phyloP scores from a whole-genome alignment of 2,797 vertebrate genomes.

The Triplophysa bombifrons region DNA sequence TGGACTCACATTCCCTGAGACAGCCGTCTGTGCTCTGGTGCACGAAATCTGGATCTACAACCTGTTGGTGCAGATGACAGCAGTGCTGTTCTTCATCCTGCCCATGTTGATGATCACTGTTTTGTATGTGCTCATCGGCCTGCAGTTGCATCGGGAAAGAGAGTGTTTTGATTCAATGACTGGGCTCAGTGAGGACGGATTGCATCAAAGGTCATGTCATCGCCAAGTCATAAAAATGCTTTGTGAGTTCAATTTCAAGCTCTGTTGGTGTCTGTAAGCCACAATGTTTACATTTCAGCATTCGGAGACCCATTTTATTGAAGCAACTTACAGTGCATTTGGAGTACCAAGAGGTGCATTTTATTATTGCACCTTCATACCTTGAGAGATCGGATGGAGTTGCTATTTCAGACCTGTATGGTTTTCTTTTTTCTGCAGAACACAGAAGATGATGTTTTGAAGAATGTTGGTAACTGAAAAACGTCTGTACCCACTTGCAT shows the following conservation, averaged over 20 bases:
- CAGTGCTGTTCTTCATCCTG: conserved; percentile 75
- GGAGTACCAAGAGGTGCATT: too few species aligned
- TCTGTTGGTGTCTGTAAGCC: neutral
- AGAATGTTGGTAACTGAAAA: too few species aligned
- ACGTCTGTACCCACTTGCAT: too few species aligned
- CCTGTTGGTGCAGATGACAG: conserved; percentile 74
- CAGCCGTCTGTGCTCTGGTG: conserved; percentile 68
- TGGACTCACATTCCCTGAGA: conserved; percentile 67
- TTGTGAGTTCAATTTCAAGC: conserved; percentile 63
- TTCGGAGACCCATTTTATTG: too few species aligned
- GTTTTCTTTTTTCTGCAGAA: too few species aligned
- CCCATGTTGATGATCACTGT: conserved; percentile 75
- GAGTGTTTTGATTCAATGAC: conserved; percentile 27
- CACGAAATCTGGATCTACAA: conserved; percentile 76
- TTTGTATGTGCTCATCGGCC: conserved; percentile 76
- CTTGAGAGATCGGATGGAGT: too few species aligned
- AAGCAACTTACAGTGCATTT: too few species aligned
- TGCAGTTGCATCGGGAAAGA: conserved; percentile 66
- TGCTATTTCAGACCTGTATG: too few species aligned
- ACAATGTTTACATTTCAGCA: neutral
- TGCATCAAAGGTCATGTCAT: conserved; percentile 67
- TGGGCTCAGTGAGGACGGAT: conserved; percentile 43
- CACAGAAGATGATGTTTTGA: too few species aligned
- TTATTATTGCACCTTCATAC: too few species aligned
- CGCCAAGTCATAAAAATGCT: conserved; percentile 81